Evolutionary conservation across 1,140 invertebrate genomes (phyloP).

Genomic region (Oreohelix idahoensis): DNA sequence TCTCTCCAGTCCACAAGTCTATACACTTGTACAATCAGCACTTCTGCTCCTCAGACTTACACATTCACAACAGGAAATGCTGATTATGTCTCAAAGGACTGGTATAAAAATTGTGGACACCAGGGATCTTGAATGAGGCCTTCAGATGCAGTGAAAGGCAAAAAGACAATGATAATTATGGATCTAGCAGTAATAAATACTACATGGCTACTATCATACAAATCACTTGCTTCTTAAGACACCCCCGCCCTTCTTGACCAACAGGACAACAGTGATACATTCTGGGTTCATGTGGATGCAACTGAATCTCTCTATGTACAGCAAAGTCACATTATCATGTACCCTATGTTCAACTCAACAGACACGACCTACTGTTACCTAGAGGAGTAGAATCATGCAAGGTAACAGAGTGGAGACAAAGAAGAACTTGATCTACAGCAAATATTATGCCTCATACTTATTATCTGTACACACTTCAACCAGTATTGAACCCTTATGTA

Average conservation of each 20-base stretch:
- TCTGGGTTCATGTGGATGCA: not conserved
- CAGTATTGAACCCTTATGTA: too few relatives aligned
- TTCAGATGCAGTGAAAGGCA: not conserved
- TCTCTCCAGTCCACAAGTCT: not conserved
- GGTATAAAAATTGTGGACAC: not conserved
- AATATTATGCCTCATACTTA: not conserved
- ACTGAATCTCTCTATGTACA: not conserved
- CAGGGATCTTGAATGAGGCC: not conserved
- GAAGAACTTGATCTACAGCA: not conserved
- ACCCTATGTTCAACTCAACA: too few relatives aligned
- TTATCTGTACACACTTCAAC: not conserved
- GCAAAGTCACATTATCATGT: not conserved
- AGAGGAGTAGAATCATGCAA: not conserved
- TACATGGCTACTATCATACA: not conserved
- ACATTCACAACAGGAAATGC: not conserved
- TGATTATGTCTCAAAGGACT: not conserved
- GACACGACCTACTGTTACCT: not conserved
- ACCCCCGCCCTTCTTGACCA: not conserved
- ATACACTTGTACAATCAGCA: not conserved
- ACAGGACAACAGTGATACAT: not conserved
- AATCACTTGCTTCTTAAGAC: not conserved
- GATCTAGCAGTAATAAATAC: slow-evolving; percentile 4
- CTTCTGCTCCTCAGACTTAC: not conserved
- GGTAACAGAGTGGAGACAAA: not conserved
- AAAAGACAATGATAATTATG: not conserved